phyloP scores from a whole-genome alignment of 2,797 vertebrate species.

The Gambelia wislizenii region DNA sequence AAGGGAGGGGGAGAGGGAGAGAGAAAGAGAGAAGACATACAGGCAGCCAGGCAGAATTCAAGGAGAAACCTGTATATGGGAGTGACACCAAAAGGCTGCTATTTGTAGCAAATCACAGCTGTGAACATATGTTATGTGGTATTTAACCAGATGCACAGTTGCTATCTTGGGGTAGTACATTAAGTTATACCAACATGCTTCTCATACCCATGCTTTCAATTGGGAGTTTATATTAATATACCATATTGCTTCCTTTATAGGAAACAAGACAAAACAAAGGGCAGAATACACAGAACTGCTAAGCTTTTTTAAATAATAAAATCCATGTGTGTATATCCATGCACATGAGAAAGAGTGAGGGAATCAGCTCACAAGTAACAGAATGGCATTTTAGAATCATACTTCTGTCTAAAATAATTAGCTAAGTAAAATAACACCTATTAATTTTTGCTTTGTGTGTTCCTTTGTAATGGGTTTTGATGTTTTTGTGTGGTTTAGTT shows the following conservation, averaged over 20 bases:
- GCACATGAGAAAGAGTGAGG: accelerated
- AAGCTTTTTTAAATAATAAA: background rate
- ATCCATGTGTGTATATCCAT: background rate
- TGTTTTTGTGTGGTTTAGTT: conserved; percentile 14
- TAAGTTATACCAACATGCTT: background rate
- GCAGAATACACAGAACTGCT: background rate
- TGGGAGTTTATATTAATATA: background rate
- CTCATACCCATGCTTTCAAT: conserved; percentile 10
- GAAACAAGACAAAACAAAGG: conserved; percentile 29
- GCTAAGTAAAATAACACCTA: background rate
- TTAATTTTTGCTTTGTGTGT: conserved; percentile 24
- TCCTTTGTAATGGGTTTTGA: conserved; percentile 6
- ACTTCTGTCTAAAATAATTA: conserved; percentile 19
- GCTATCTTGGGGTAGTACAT: conserved; percentile 1
- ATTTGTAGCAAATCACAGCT: conserved; percentile 50
- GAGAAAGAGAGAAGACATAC: background rate
- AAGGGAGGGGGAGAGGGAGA: background rate
- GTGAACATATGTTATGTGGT: conserved; percentile 35
- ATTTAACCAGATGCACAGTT: conserved; percentile 30
- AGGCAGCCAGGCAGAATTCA: accelerated
- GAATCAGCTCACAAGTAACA: background rate
- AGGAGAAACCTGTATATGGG: background rate
- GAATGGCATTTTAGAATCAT: conserved; percentile 43
- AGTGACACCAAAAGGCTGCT: conserved; percentile 36
- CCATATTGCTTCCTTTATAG: background rate